Base-by-base conservation (phyloP, 1,140 invertebrate species). In the Zaprionus davidi region DNA sequence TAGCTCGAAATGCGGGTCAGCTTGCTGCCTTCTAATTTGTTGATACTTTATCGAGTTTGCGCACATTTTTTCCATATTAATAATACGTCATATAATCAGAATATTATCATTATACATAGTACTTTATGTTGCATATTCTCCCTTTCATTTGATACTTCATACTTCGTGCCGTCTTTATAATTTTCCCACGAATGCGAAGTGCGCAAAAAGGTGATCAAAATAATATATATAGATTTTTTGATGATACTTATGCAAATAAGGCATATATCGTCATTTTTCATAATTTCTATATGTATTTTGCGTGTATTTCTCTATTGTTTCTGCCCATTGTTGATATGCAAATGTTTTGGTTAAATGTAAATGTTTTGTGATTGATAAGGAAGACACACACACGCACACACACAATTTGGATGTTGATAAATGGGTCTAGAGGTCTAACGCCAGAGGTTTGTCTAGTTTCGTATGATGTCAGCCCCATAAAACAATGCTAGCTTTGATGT, bases 321-420 rank as follows among this genome's bases (percentile, higher is more conserved):
- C 34, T 34, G 13, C 41, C 38, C n/a, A 66, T 85, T 81, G 56
- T 85, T 81, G 56, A 76, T 64, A 85, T 85, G 82, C 76, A 59
- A 79, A 85, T 84, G 11, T 44, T 71, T 34, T 44, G 24, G 53
- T 69, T 70, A 72, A 76, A 67, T 38, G 65, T 63, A 62, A 71
- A 64, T 69, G 76, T 76, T 53, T 53, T 60, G 59, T 84, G 81
- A 90, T 88, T 81, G 84, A 88, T 88, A 88, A 88, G 77, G 73
- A 87, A 87, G 83, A 87, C 44, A 46, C 15, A 63, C 53, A 44
- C 56, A 26, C 34, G 20, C 41, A 24, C 46, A 64, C 6, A 64
- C 53, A 71, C 17, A 53, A 38, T 15, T 51, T 59, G 17, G 36
- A 79, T 64, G 58, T 68, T 79, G 81, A 79, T 80, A 69, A 85